Conservation (phyloP, 1,140 invertebrate genomes). For the Bombus terrestris region DNA sequence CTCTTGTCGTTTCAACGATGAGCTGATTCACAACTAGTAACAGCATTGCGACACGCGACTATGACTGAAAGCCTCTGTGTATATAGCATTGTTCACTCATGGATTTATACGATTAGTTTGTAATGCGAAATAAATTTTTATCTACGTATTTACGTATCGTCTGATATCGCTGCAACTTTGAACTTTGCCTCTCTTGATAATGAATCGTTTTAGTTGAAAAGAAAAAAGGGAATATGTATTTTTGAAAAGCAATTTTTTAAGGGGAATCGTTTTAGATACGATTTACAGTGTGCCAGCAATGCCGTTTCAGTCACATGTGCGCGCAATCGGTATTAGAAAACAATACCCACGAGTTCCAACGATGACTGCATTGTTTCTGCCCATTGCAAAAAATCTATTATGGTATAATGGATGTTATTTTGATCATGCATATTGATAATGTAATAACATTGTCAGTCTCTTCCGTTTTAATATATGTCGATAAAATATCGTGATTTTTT, state of each 20-base stretch:
- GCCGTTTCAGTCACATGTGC: background rate
- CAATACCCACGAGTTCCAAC: slow-evolving; percentile 4
- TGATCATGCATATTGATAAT: slow-evolving; percentile 22
- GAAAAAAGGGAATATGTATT: background rate
- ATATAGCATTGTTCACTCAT: background rate
- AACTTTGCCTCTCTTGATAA: slow-evolving; percentile 28
- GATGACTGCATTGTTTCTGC: slow-evolving; percentile 11
- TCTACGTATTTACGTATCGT: slow-evolving; percentile 28
- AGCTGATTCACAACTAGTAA: slow-evolving; percentile 36
- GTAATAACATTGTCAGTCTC: background rate
- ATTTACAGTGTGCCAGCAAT: background rate
- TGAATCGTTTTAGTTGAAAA: background rate
- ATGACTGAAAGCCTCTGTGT: slow-evolving; percentile 4
- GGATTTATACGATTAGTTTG: slow-evolving; percentile 5
- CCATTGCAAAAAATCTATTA: slow-evolving; percentile 5
- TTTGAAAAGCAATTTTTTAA: background rate
- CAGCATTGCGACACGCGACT: slow-evolving; percentile 46
- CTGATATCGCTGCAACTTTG: slow-evolving; percentile 29
- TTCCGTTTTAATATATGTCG: no score
- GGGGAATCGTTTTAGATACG: background rate
- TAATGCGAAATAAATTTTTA: slow-evolving; percentile 34
- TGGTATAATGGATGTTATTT: background rate
- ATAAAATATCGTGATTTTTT: background rate
- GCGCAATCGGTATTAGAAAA: slow-evolving; percentile 29
- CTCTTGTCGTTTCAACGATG: slow-evolving; percentile 13